A percentile compares a stretch with the other conserved stretches of the same genome.
These are phyloP conservation scores for Halocynthia aurantium DNA, from an alignment of 23 tunicate species.

Conservation along the genomic window DNA sequence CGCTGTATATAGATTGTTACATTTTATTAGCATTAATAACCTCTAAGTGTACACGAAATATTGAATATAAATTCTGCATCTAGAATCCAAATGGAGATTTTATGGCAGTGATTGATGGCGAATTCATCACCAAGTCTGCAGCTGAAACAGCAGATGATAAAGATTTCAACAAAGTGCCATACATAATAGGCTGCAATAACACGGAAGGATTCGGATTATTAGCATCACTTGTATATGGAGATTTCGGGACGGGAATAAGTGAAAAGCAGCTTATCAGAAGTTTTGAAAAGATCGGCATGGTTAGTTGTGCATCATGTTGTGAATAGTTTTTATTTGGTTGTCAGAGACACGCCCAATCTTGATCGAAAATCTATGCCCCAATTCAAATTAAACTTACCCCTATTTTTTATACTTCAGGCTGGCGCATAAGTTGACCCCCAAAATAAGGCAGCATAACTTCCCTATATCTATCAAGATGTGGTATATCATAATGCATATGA, in stretches of 20 bases:
- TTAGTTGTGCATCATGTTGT: neutral
- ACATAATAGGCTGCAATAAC: slow-evolving; percentile 39
- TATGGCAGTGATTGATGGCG: slow-evolving; percentile 6
- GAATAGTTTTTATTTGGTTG: neutral
- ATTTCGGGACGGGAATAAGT: slow-evolving; percentile 1
- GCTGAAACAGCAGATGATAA: neutral
- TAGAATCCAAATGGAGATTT: neutral
- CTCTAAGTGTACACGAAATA: no score
- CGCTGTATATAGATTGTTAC: no score
- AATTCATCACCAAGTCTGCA: slow-evolving; percentile 13
- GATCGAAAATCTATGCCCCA: no score
- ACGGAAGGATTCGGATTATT: slow-evolving; percentile 34
- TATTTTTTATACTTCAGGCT: no score
- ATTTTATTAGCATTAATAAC: no score
- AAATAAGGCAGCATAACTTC: no score
- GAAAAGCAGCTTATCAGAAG: neutral
- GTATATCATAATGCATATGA: no score
- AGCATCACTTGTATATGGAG: neutral
- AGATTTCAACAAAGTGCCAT: slow-evolving; percentile 24
- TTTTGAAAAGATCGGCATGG: neutral
- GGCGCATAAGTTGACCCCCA: no score
- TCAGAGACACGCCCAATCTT: no score
- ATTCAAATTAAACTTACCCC: no score
- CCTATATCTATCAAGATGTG: no score
- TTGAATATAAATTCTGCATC: no score